phyloP scores from a whole-genome alignment of 2,113 vertebrate species.

The Lipotes vexillifer region DNA sequence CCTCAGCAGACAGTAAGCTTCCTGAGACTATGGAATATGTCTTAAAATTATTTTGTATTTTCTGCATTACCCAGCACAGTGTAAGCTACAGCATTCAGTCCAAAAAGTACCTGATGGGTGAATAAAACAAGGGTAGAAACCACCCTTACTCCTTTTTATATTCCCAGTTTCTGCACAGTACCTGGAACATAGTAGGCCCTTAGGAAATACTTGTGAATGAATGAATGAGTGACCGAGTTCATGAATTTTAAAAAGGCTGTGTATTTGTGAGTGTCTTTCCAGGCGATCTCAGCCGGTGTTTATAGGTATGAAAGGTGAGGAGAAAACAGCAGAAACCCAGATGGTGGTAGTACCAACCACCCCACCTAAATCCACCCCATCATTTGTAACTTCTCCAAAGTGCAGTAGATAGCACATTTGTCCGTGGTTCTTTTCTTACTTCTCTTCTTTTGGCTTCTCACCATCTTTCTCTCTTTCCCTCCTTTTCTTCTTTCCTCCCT shows the following conservation, averaged over 20 bases:
- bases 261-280: not conserved
- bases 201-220: not conserved
- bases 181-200: not conserved
- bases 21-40: not conserved
- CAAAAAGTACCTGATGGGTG: not conserved
- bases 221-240: not conserved
- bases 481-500: not conserved
- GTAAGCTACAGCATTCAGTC: not conserved
- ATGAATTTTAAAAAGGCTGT: not conserved
- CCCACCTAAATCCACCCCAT: not conserved
- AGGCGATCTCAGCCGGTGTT: not conserved
- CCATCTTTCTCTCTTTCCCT: not conserved
- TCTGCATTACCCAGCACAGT: not conserved
- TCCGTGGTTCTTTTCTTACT: not conserved
- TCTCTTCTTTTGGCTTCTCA: not conserved
- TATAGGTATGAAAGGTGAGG: not conserved
- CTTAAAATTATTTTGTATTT: not conserved
- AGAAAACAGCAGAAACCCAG: not conserved
- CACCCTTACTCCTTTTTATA: not conserved
- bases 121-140: not conserved
- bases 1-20: not conserved
- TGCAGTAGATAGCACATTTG: fast-evolving
- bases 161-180: not conserved
- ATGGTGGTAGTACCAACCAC: too few relatives aligned
- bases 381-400: not conserved